A percentile compares a stretch with the other conserved stretches of the same genome.
Conservation (phyloP, 1,140 invertebrate species). For the Drosophila pseudoobscura region DNA sequence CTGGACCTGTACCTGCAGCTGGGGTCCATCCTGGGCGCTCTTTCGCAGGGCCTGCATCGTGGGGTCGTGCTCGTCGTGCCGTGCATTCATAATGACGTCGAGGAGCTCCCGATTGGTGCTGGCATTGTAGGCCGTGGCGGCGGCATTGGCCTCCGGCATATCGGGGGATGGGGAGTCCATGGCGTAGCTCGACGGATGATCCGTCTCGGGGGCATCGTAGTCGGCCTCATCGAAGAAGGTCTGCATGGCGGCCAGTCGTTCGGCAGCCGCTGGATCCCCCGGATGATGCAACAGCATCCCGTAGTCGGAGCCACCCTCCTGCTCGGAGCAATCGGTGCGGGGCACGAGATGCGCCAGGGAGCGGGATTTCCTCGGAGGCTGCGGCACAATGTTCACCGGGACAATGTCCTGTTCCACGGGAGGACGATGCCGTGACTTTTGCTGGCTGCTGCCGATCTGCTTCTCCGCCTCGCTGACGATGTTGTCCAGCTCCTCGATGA, state of each 20-base stretch:
- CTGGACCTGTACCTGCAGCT: background rate
- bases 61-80: constrained; percentile 83
- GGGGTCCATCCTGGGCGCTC: constrained; percentile 44
- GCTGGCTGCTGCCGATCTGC: constrained; percentile 84
- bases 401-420: constrained; percentile 85
- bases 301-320: constrained; percentile 79
- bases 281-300: constrained; percentile 71
- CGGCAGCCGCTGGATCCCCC: constrained; percentile 46
- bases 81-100: constrained; percentile 84
- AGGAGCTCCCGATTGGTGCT: constrained; percentile 85
- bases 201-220: constrained; percentile 85
- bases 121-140: constrained; percentile 82
- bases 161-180: constrained; percentile 66
- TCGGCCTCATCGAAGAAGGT: constrained; percentile 83
- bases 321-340: constrained; percentile 72
- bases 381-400: constrained; percentile 86
- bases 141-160: constrained; percentile 84
- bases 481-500: constrained; percentile 92
- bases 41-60: constrained; percentile 82
- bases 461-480: constrained; percentile 93
- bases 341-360: constrained; percentile 85
- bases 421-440: constrained; percentile 26
- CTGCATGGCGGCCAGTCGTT: constrained; percentile 68
- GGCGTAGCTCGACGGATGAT: constrained; percentile 71
- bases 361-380: constrained; percentile 85